Evolutionary conservation across 2,113 vertebrate species (phyloP), one percentile per base, ranked within the genome.

Genomic region (Aphyosemion australe): DNA sequence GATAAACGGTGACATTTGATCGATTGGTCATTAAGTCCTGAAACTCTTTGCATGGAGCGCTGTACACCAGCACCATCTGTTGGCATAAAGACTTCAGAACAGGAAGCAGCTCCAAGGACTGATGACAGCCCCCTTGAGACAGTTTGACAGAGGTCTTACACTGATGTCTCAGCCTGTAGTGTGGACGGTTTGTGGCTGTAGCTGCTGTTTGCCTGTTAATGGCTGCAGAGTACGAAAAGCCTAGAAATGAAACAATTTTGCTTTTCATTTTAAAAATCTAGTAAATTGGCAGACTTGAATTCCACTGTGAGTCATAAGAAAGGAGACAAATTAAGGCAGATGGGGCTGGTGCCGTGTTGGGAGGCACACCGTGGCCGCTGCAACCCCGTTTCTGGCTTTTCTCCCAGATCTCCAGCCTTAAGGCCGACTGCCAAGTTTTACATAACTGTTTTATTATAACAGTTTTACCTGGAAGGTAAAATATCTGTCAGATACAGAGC

Each of bases 21-120:
- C 68, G 7, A 37, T 37, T 37, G 41, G 51, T 48, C 52, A n/a
- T 48, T 37, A 26, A 12, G 43, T 72, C 34, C 74, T 37, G 54
- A 50, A 69, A 20, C 49, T 34, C 21, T 32, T 6, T 43, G 12
- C 48, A 31, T 45, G 43, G 20, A 2, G 26, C 46, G 45, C 74
- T 83, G 83, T 84, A 26, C 76, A 65, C 69, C 19, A 72, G 80
- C 81, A 16, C 86, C 88, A 82, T 84, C 88, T 89, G 82, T 80
- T 83, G 87, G 86, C 8, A 9, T 64, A 72, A 46, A 46, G 1
- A 37, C 37, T 45, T 49, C 50, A 74, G 62, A 63, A 53, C 71
- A 70, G 59, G 45, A 10, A 26, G n/a, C 41, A 62, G 65, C 42
- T 70, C 64, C 42, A 20, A 61, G 57, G 54, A 50, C 51, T 63